Percentiles rank a stretch among this genome's conserved stretches.
Evolutionary conservation across 1,140 invertebrate genomes (phyloP).

Genomic region (Wiebesia pumilae): DNA sequence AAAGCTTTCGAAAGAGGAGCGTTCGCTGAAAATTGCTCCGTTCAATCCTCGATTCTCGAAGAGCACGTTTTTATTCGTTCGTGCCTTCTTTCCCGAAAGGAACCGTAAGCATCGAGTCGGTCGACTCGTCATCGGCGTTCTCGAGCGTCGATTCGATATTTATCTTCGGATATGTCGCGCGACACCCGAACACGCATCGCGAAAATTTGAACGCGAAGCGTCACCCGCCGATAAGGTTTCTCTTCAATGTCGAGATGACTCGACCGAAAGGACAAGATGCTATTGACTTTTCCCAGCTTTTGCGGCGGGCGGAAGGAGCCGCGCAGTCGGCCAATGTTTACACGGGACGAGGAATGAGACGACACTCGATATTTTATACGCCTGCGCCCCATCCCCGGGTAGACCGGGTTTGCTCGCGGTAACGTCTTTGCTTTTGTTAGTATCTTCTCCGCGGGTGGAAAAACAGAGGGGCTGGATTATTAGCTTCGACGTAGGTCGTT

Average conservation of each 20-base stretch:
- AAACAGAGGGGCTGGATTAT: background rate
- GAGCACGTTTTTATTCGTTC: too few species aligned
- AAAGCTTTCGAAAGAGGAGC: too few species aligned
- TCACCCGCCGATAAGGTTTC: background rate
- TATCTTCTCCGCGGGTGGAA: background rate
- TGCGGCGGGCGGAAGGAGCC: background rate
- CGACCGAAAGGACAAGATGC: background rate
- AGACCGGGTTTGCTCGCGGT: conserved; percentile 18
- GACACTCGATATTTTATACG: conserved; percentile 11
- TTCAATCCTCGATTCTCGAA: too few species aligned
- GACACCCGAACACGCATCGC: background rate
- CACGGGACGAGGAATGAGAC: background rate
- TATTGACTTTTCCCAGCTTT: conserved; percentile 50
- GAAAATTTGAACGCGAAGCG: background rate
- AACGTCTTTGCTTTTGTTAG: background rate
- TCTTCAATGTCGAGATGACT: background rate
- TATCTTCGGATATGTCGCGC: background rate
- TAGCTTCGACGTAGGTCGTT: background rate
- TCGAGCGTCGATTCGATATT: too few species aligned
- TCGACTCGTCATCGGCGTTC: too few species aligned
- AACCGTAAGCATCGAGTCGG: too few species aligned
- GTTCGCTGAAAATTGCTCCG: too few species aligned
- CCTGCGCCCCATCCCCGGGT: too few species aligned
- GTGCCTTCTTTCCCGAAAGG: too few species aligned
- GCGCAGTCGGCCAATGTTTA: conserved; percentile 14